phyloP scores from a whole-genome alignment of 2,797 vertebrate species.

The Gambusia yucatana region DNA sequence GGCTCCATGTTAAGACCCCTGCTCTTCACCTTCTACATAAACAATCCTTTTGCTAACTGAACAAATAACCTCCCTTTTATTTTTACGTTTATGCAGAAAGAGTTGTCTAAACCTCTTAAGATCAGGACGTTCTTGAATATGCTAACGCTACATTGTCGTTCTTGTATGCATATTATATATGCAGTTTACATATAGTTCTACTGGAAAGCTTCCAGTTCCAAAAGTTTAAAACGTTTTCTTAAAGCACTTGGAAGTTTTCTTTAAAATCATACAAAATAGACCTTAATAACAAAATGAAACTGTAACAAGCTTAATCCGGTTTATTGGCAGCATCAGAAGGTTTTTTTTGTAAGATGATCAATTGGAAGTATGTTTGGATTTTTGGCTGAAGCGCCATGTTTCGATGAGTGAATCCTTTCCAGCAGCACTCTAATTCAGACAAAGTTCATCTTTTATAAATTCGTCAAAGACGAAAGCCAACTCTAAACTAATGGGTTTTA shows the following conservation, averaged over 20 bases:
- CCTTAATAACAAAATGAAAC: not conserved
- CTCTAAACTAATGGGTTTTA: not conserved
- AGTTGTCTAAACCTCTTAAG: not conserved
- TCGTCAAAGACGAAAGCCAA: not conserved
- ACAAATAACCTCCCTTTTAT: not conserved
- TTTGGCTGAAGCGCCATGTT: too few species aligned
- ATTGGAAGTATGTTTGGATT: too few species aligned
- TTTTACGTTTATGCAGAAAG: not conserved
- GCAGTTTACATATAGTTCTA: not conserved
- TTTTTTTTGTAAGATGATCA: too few species aligned
- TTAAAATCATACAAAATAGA: not conserved
- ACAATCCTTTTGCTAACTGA: not conserved
- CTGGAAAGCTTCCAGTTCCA: not conserved
- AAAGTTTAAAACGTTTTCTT: not conserved
- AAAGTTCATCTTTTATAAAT: not conserved
- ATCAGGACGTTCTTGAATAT: not conserved
- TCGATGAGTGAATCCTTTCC: not conserved
- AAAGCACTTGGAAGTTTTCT: not conserved
- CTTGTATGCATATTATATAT: not conserved
- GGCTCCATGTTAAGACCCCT: not conserved
- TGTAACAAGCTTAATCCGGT: too few species aligned
- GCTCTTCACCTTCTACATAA: not conserved
- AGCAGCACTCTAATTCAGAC: not conserved
- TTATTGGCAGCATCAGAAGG: too few species aligned
- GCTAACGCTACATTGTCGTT: not conserved